Evolutionary conservation across 2,888 invertebrate species (phyloP).

Genomic region (Trichopria drosophilae): DNA sequence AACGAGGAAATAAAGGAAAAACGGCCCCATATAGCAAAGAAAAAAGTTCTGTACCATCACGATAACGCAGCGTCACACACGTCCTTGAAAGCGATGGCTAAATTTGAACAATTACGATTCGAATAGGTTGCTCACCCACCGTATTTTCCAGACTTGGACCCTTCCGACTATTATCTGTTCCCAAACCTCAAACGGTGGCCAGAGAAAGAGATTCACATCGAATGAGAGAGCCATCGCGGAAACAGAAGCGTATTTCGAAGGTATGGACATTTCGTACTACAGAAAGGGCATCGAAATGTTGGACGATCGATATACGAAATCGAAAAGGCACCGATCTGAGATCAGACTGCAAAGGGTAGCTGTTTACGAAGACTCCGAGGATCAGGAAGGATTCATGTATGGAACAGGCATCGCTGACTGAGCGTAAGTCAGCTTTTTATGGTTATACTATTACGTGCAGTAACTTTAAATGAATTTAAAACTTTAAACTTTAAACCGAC

Average conservation of each 20-base stretch:
- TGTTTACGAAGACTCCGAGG: too few relatives aligned
- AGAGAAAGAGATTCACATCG: slow-evolving; percentile 31
- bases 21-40: slow-evolving; percentile 38
- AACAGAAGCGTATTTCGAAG: slow-evolving; percentile 17
- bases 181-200: slow-evolving; percentile 31
- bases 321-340: too few relatives aligned
- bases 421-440: too few relatives aligned
- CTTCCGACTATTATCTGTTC: slow-evolving; percentile 38
- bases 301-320: slow-evolving; percentile 31
- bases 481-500: too few relatives aligned
- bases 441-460: too few relatives aligned
- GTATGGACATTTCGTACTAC: too few relatives aligned
- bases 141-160: slow-evolving; percentile 40
- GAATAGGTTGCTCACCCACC: slow-evolving; percentile 32
- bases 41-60: slow-evolving; percentile 36
- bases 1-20: slow-evolving; percentile 38
- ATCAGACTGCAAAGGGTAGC: too few relatives aligned
- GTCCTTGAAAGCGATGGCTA: slow-evolving; percentile 16
- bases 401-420: too few relatives aligned
- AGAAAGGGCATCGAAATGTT: slow-evolving; percentile 31
- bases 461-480: too few relatives aligned
- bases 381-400: too few relatives aligned
- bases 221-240: slow-evolving; percentile 23
- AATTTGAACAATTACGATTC: slow-evolving; percentile 22
- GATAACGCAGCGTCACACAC: slow-evolving; percentile 35